A percentile compares a stretch with the other conserved stretches of the same genome.
Conservation (phyloP, 2,888 invertebrate species). For the Pyrocoelia pectoralis region DNA sequence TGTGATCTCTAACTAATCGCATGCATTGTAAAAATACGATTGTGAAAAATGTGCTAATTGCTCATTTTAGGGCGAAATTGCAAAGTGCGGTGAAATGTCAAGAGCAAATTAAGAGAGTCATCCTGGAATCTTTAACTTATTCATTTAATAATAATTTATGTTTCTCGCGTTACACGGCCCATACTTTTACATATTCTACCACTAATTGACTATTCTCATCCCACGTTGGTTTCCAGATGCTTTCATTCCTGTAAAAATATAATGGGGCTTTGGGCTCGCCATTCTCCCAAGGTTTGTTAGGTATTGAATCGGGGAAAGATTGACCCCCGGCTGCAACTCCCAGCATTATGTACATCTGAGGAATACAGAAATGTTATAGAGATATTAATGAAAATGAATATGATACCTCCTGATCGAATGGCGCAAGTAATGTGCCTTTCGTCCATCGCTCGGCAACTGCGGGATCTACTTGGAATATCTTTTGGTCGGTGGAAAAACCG, state of each 20-base stretch:
- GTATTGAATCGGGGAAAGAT: conserved; percentile 66
- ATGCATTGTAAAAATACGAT: too few species aligned
- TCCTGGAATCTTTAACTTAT: too few species aligned
- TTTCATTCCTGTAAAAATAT: conserved; percentile 71
- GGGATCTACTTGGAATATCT: conserved; percentile 44
- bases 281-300: conserved; percentile 80
- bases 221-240: conserved; percentile 74
- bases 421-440: conserved; percentile 68
- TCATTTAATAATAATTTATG: too few species aligned
- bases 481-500: conserved; percentile 54
- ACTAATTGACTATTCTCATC: conserved; percentile 65
- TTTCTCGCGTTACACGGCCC: conserved; percentile 64
- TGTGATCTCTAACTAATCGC: too few species aligned
- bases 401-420: conserved; percentile 78
- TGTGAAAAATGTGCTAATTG: too few species aligned
- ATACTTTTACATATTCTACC: conserved; percentile 74
- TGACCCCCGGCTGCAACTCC: conserved; percentile 83
- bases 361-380: conserved; percentile 59
- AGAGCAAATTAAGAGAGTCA: too few species aligned
- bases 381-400: conserved; percentile 71
- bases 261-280: conserved; percentile 69
- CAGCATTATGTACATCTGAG: conserved; percentile 77
- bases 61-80: too few species aligned
- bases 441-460: conserved; percentile 66
- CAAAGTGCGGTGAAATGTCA: too few species aligned